Conservation (phyloP, 37 sponge, comb jelly and placozoan genomes). For the Halichondria panicea region DNA sequence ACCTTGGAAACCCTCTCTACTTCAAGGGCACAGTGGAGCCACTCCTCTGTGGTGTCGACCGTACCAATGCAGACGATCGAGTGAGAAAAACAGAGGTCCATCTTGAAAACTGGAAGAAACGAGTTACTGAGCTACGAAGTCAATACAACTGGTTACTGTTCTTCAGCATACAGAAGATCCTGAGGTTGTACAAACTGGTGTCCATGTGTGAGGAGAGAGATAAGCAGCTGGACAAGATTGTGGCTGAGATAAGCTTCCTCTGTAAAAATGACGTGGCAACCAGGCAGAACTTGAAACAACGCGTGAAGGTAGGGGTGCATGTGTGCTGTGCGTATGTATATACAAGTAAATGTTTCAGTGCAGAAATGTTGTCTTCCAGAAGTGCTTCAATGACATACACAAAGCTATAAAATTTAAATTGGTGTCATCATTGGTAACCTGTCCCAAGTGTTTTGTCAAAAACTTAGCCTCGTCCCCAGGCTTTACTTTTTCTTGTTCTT, state of each 20-base stretch:
- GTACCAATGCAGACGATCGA: constrained; percentile 11
- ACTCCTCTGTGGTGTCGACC: constrained; percentile 16
- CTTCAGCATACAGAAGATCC: constrained; percentile 66
- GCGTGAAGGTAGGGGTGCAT: constrained; percentile 8
- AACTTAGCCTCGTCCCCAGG: no score
- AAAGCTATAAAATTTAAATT: no score
- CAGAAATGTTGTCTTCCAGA: no score
- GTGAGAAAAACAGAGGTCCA: constrained; percentile 28
- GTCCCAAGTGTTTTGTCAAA: no score
- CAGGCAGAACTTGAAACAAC: background rate
- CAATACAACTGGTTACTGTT: constrained; percentile 62
- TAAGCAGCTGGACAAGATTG: background rate
- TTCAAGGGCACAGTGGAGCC: background rate
- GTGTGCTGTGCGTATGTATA: background rate
- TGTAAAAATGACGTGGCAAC: constrained; percentile 19
- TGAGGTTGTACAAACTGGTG: constrained; percentile 32
- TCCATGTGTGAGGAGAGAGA: background rate
- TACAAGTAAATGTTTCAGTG: no score
- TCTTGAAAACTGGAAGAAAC: constrained; percentile 51
- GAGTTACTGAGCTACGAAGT: constrained; percentile 36
- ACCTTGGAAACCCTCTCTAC: constrained; percentile 70
- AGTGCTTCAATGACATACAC: no score
- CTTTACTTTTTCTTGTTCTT: no score
- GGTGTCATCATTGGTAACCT: no score
- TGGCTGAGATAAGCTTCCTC: constrained; percentile 57